Conservation (phyloP, 2,888 invertebrate genomes). For the Nemoura dubitans region DNA sequence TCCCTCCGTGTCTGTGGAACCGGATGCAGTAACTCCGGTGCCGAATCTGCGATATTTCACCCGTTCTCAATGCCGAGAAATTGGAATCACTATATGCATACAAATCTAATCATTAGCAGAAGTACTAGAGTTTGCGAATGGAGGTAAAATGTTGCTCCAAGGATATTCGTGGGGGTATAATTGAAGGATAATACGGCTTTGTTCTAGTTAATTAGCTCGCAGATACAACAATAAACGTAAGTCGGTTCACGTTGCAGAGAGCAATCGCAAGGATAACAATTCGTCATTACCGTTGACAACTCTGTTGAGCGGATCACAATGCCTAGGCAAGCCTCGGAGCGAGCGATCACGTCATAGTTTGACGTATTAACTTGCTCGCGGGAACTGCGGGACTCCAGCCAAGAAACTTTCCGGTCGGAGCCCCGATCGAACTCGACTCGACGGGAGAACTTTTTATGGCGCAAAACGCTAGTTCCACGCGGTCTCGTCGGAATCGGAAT, state of each 20-base stretch:
- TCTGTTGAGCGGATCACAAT: slow-evolving; percentile 27
- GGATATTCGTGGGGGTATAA: slow-evolving; percentile 22
- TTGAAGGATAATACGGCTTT: slow-evolving; percentile 34
- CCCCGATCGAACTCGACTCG: slow-evolving; percentile 26
- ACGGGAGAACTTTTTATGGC: background rate
- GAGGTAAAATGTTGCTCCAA: slow-evolving; percentile 19
- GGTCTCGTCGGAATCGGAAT: background rate
- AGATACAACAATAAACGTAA: slow-evolving; percentile 17
- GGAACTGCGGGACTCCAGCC: background rate
- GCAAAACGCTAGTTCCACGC: background rate
- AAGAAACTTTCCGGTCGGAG: slow-evolving; percentile 19
- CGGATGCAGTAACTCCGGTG: background rate
- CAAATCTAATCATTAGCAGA: slow-evolving; percentile 27
- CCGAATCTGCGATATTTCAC: background rate
- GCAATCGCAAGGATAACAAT: slow-evolving; percentile 31
- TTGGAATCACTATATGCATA: background rate
- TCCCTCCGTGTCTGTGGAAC: background rate
- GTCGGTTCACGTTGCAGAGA: slow-evolving; percentile 32
- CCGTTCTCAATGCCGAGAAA: background rate
- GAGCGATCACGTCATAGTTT: slow-evolving; percentile 18
- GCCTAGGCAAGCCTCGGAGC: background rate
- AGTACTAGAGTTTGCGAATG: background rate
- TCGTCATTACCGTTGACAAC: background rate
- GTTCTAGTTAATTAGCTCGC: slow-evolving; percentile 21
- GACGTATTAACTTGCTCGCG: slow-evolving; percentile 23